A percentile compares a stretch with the other conserved stretches of the same genome.
Conservation (phyloP, 2,888 invertebrate species). For the Periphyllus acericola region DNA sequence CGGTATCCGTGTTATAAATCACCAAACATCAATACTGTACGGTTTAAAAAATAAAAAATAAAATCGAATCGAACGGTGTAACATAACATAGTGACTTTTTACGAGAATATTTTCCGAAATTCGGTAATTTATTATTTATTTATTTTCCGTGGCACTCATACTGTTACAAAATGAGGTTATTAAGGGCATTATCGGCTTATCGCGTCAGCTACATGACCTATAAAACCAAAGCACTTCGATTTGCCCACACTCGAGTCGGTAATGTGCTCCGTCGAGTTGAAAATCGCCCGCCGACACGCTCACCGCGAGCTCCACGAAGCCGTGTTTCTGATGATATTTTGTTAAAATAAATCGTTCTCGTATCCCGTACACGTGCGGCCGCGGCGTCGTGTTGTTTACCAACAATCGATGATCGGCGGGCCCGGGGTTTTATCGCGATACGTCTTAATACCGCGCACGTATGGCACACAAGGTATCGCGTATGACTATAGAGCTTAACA, state of each 20-base stretch:
- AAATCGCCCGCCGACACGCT: neutral
- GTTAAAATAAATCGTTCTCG: neutral
- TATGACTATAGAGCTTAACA: too few relatives aligned
- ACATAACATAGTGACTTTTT: neutral
- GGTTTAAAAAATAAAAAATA: neutral
- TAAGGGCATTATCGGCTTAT: conserved; percentile 13
- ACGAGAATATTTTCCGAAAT: neutral
- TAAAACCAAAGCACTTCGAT: conserved; percentile 18
- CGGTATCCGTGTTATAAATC: too few relatives aligned
- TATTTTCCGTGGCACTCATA: neutral
- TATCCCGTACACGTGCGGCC: neutral
- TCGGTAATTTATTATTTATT: neutral
- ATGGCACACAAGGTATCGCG: too few relatives aligned
- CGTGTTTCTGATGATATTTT: conserved; percentile 17
- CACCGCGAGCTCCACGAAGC: neutral
- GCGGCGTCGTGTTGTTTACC: neutral
- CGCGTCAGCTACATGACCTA: conserved; percentile 11
- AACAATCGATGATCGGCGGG: neutral
- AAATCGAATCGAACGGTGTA: neutral
- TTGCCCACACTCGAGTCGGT: neutral
- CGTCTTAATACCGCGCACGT: neutral
- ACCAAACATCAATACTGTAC: neutral
- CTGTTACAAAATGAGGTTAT: neutral
- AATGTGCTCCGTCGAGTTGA: neutral
- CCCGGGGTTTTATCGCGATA: neutral